Evolutionary conservation across 1,140 invertebrate species (phyloP), one percentile per base, ranked within the genome.

Genomic region (Drosophila quadrilineata): DNA sequence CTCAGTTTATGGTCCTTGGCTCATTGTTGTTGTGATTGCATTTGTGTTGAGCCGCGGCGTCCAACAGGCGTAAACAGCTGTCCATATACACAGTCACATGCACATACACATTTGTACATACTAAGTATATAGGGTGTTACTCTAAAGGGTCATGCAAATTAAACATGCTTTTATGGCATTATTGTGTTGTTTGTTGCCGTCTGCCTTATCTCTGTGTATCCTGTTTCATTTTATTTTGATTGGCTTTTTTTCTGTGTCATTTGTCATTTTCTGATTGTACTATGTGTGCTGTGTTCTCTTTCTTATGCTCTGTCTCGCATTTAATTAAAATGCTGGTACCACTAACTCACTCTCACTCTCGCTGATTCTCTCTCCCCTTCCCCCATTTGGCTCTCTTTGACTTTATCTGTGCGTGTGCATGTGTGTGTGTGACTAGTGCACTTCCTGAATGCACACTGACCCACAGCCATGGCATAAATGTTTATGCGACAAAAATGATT

Each of bases 1-100:
- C n/a, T n/a, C n/a, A n/a, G n/a, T n/a, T n/a, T n/a, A n/a, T n/a
- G n/a, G 10, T 40, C 59, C 36, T 53, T 48, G 24, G n/a, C 31
- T 26, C 46, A 35, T 36, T 14, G 58, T 57, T 38, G 52, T 54
- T 54, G 36, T 38, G 38, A 54, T 43, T 54, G 38, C 38, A 10
- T n/a, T 40, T 40, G 36, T 40, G 36, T 36, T 16, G 35, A 6
- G 35, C 36, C 40, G 12, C 35, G 29, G 68, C 67, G 68, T 72
- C 76, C 76, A 85, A 84, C 79, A 84, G 77, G 77, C 77, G 58
- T 71, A 84, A 84, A 84, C 77, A 84, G 77, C 77, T 84, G 77
- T 82, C 68, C 75, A 62, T 46, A 58, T 43, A 71, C 53, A 50
- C 43, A 33, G 19, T 38, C 43, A 24, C 24, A 33, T 24, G 29